Evolutionary conservation across 2,113 vertebrate genomes (phyloP).

Genomic region (Sakesphorus luctuosus): DNA sequence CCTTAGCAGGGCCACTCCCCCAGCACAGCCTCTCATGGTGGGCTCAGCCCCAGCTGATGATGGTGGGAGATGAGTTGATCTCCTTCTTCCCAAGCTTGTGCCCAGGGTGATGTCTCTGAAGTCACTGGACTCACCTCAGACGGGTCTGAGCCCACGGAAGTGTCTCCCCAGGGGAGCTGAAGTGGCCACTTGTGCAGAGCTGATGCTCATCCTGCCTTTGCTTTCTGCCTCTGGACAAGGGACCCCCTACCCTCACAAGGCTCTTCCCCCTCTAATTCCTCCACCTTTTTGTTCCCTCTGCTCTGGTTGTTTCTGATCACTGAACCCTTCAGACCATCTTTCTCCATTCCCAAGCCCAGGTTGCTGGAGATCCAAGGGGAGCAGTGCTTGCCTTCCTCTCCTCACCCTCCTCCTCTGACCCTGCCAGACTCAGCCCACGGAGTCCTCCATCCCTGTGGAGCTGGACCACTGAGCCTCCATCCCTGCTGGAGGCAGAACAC

Average conservation of each 20-base stretch:
- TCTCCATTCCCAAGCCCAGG: background rate
- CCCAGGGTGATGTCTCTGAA: background rate
- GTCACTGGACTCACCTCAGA: background rate
- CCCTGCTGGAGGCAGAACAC: background rate
- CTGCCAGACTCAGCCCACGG: background rate
- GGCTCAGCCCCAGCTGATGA: background rate
- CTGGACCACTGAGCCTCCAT: too few relatives aligned
- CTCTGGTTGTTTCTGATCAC: background rate
- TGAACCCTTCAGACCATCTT: background rate
- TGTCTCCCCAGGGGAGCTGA: background rate
- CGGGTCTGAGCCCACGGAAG: background rate
- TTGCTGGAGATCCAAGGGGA: background rate
- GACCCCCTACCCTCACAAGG: rapidly evolving
- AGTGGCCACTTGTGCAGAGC: background rate
- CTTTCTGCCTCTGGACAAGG: background rate
- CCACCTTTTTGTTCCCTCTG: background rate
- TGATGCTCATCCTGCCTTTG: rapidly evolving
- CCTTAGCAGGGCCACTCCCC: rapidly evolving
- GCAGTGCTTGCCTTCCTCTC: background rate
- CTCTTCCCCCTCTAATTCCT: background rate
- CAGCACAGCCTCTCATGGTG: rapidly evolving
- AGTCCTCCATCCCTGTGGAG: background rate
- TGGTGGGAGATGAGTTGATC: background rate
- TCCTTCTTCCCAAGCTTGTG: background rate
- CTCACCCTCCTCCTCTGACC: background rate